A percentile compares a stretch with the other conserved stretches of the same genome.
phyloP scores from a whole-genome alignment of 92 coral and sea anemone species.

The Diadumene lineata region DNA sequence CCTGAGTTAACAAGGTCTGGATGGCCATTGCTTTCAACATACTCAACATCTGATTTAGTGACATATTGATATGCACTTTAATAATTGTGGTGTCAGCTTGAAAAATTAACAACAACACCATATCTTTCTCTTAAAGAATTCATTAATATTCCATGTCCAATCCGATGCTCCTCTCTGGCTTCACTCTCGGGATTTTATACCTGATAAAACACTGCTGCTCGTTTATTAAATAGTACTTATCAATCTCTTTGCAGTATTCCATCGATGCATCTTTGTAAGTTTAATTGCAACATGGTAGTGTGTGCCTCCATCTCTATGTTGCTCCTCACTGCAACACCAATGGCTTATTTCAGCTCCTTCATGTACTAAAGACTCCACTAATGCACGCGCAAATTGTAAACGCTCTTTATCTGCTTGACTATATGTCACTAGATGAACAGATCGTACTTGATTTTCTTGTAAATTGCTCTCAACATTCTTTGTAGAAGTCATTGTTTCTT shows the following conservation, averaged over 20 bases:
- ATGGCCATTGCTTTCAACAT: constrained; percentile 40
- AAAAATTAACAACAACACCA: constrained; percentile 37
- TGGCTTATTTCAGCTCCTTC: too few relatives aligned
- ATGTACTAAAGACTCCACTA: constrained; percentile 39
- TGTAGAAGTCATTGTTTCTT: background rate
- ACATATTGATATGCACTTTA: constrained; percentile 59
- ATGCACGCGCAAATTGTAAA: constrained; percentile 30
- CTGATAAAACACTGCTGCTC: too few relatives aligned
- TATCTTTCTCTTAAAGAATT: constrained; percentile 28
- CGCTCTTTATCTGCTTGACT: constrained; percentile 30
- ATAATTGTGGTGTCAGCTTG: constrained; percentile 45
- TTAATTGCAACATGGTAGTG: too few relatives aligned
- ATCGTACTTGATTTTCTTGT: background rate
- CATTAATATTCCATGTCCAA: too few relatives aligned
- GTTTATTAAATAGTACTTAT: too few relatives aligned
- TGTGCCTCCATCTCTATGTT: too few relatives aligned
- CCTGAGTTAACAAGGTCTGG: constrained; percentile 41
- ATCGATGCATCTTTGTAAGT: constrained; percentile 26
- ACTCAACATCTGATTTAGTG: constrained; percentile 30
- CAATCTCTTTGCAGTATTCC: constrained; percentile 40
- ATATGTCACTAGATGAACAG: constrained; percentile 25
- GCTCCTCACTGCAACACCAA: too few relatives aligned
- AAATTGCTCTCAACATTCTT: too few relatives aligned
- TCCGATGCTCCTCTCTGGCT: too few relatives aligned
- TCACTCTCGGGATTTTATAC: too few relatives aligned